Evolutionary conservation across 2,113 vertebrate genomes (phyloP).

Genomic region (Chrysochloris asiatica): DNA sequence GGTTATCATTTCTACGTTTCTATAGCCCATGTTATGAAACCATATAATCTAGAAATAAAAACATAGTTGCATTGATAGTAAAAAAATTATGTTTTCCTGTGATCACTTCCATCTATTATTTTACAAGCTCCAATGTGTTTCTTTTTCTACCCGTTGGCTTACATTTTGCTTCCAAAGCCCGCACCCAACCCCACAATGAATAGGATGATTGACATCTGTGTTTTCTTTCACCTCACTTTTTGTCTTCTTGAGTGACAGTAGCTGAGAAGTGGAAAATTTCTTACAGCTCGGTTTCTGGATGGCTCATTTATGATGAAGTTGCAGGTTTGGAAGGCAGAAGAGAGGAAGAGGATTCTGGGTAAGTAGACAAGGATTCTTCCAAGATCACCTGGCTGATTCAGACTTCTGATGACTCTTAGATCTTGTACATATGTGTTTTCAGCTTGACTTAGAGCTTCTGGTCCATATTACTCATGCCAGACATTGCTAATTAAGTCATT

Average conservation of each 20-base stretch:
- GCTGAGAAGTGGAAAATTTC: background rate
- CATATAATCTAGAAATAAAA: background rate
- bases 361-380: background rate
- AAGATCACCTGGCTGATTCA: background rate
- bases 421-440: background rate
- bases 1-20: background rate
- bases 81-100: background rate
- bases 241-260: background rate
- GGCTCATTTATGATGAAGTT: background rate
- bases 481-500: background rate
- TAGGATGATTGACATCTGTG: background rate
- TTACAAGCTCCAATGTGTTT: background rate
- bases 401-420: background rate
- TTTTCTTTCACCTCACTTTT: background rate
- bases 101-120: background rate
- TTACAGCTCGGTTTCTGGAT: background rate
- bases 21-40: background rate
- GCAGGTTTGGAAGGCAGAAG: background rate
- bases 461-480: background rate
- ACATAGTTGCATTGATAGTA: too few relatives aligned
- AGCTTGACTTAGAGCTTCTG: too few relatives aligned
- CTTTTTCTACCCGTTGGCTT: background rate
- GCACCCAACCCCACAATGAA: rapidly evolving
- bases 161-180: too few relatives aligned
- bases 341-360: background rate